Base-by-base conservation (phyloP, 2,888 invertebrate species). In the Galeopsomyia nigrocyanea region DNA sequence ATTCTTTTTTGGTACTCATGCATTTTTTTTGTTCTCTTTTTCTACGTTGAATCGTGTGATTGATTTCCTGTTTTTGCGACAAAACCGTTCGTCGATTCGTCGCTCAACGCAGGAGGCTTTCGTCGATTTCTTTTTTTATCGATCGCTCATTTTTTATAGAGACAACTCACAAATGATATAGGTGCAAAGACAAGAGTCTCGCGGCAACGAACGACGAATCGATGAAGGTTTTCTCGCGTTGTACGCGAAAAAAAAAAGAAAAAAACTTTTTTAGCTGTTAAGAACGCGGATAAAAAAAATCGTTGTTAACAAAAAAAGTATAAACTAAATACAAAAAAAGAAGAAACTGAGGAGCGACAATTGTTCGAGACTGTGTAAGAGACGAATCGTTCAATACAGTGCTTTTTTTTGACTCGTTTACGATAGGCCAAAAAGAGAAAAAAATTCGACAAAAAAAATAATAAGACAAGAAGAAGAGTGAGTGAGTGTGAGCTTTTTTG, bases 341-440 rank as follows among this genome's bases (percentile, higher is more conserved):
- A 21, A 69, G 49, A 64, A 56, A 69, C 10, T 39, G 7, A 39
- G 10, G 10, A 39, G 39, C 39, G 39, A 39, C 5, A 39, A 39
- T 3, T 39, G 39, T 39, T 50, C 66, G 69, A 73, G 73, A 73
- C 69, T 73, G 73, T 47, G 55, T 70, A 73, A 63, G 67, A 63
- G 67, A 63, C 53, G 26, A 73, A 73, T 73, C 50, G 58, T 74
- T 70, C 26, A 50, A 63, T 67, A 67, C 64, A 61, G 62, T 51
- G 60, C 58, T 74, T 70, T 62, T 70, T 62, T 62, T 70, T 58
- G 31, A 63, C 19, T 68, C 51, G 47, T 68, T 68, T 72, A 53
- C 19, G 53, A 19, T 53, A 53, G 53, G 19, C 17, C 56, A 19
- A 66, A 26, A 66, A 65, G 26, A 58, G 31, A 57, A 62, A 61